Evolutionary conservation across 2,797 vertebrate species (phyloP), one percentile per base, ranked within the genome.

Genomic region (Gymnothorax javanicus): DNA sequence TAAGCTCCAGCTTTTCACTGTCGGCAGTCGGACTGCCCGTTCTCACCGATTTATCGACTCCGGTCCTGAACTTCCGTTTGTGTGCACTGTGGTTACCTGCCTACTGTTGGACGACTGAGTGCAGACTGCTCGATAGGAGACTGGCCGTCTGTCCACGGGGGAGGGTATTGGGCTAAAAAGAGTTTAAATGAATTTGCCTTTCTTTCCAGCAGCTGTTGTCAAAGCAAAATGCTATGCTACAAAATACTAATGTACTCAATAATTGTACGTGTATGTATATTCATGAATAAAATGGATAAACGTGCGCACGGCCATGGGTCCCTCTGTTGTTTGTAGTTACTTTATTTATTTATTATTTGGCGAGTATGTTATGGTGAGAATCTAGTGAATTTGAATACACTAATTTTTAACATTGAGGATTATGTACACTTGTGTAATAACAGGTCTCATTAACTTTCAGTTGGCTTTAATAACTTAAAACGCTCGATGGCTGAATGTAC

Each of bases 201-300:
- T 93, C 91, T 92, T 89, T 90, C 89, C 88, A 94, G 91, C 95
- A 95, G 96, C 95, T 96, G 96, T 95, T 96, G 95, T 96, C 93
- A 89, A 94, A 94, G 95, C 93, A 92, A 96, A 95, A 95, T 93
- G 93, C 95, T 95, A 95, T 95, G 95, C 94, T 95, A 95, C 94
- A 95, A 95, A 94, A 96, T 95, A 94, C 95, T 96, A 95, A 96
- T 96, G 95, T 96, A 96, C 94, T 96, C 94, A 93, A 94, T 96
- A 95, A 94, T 92, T 96, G 94, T 96, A 91, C 87, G 94, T 96
- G 95, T 95, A 94, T 96, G 95, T 95, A 90, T 93, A 92, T 93
- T 96, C 95, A 95, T 96, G 91, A 96, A 96, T 96, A 96, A 96
- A 96, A 93, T 93, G 91, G 93, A 95, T 93, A 94, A 95, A 94